Conservation (phyloP, 1,140 invertebrate genomes). For the Drosophila orena region DNA sequence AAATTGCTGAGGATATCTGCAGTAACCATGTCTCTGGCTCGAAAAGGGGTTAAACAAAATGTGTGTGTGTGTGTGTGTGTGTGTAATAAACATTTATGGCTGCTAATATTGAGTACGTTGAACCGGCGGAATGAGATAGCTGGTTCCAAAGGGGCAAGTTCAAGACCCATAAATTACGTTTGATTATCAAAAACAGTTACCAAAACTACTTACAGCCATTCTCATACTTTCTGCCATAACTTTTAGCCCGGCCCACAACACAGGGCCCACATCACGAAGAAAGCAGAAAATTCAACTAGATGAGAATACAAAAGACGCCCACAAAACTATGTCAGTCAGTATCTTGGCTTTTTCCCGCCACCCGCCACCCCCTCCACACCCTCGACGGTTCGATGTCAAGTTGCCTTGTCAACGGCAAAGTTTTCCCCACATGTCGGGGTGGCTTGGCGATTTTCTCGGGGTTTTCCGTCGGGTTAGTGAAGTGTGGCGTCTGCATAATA, state of each 20-base stretch:
- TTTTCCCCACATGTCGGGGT: slow-evolving; percentile 41
- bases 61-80: slow-evolving; percentile 38
- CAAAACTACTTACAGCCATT: slow-evolving; percentile 68
- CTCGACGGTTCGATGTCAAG: slow-evolving; percentile 34
- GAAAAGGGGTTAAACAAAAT: slow-evolving; percentile 42
- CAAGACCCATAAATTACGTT: slow-evolving; percentile 68
- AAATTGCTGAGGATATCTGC: slow-evolving; percentile 33
- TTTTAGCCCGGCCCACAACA: slow-evolving; percentile 37
- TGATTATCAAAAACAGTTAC: slow-evolving; percentile 77
- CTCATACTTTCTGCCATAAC: slow-evolving; percentile 34
- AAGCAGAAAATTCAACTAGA: slow-evolving; percentile 40
- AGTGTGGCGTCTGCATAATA: slow-evolving; percentile 66
- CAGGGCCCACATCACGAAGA: slow-evolving; percentile 8
- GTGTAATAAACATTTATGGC: slow-evolving; percentile 49
- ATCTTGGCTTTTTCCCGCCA: slow-evolving; percentile 5
- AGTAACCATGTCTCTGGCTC: slow-evolving; percentile 23
- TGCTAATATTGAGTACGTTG: slow-evolving; percentile 49
- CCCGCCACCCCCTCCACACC: neutral
- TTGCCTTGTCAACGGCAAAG: slow-evolving; percentile 69
- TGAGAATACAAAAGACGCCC: slow-evolving; percentile 64
- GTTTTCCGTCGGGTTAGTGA: slow-evolving; percentile 24
- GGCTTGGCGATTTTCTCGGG: slow-evolving; percentile 27
- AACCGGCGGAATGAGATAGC: slow-evolving; percentile 26
- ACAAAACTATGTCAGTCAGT: slow-evolving; percentile 61
- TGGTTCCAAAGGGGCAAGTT: slow-evolving; percentile 42